phyloP scores from a whole-genome alignment of 2,113 vertebrate species.

The Dendrocopos noguchii region DNA sequence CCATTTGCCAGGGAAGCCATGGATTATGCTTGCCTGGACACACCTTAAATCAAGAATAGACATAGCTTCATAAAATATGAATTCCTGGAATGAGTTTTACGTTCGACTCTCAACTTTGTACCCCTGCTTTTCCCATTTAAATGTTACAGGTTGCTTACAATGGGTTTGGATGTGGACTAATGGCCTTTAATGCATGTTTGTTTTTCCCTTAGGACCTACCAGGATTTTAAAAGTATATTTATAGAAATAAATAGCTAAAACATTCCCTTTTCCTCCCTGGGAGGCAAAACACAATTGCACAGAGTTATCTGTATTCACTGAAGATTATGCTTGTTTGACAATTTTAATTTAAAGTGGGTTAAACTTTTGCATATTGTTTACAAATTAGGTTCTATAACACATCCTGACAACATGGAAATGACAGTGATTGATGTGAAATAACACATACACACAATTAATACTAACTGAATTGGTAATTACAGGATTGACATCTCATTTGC shows the following conservation, averaged over 20 bases:
- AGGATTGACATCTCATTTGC: conserved; percentile 44
- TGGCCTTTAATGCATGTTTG: not conserved
- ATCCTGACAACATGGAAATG: conserved; percentile 24
- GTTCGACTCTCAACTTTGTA: not conserved
- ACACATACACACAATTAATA: conserved; percentile 33
- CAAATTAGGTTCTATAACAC: conserved; percentile 29
- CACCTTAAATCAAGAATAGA: not conserved
- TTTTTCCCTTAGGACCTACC: not conserved
- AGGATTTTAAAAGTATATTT: not conserved
- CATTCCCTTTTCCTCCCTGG: not conserved
- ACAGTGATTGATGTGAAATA: conserved; percentile 43
- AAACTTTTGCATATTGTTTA: conserved; percentile 47
- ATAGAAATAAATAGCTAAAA: not conserved
- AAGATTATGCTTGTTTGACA: not conserved
- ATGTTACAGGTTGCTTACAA: not conserved
- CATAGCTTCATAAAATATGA: not conserved
- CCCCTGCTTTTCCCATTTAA: not conserved
- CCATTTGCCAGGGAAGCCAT: not conserved
- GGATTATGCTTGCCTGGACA: not conserved
- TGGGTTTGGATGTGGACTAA: not conserved
- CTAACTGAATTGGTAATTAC: conserved; percentile 48
- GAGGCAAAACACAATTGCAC: not conserved
- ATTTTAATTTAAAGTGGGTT: conserved; percentile 13
- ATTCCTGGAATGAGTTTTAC: not conserved
- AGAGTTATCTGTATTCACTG: not conserved